Evolutionary conservation across 2,888 invertebrate species (phyloP), one percentile per base, ranked within the genome.

Genomic region (Polydrusus pterygomalis): DNA sequence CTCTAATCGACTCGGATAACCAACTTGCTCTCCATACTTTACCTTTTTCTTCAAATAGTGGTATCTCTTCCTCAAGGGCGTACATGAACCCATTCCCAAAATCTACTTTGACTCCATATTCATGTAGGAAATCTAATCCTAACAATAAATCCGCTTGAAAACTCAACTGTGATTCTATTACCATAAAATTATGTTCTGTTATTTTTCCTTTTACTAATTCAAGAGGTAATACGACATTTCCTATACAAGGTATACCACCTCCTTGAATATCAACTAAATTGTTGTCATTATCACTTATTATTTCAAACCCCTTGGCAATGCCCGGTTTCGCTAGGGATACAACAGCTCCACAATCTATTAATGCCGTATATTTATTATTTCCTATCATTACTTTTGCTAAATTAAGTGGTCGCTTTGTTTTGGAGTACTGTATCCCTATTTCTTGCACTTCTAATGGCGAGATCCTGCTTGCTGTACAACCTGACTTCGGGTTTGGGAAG

Each of bases 231-330:
- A 54, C n/a, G 8, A 54, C 54, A 9, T 54, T 54, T 25, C 54
- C 54, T 54, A 13, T 3, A 15, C 54, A 13, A 9, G 30, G 17
- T 54, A 54, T 54, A 25, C 54, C 17, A 54, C 54, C 10, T 54
- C 54, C 54, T 25, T 54, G 54, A 25, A 54, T 54, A 15, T 54
- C 54, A 10, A 54, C 17, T 54, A 54, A 54, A 3, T 15, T 15
- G n/a, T 10, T 54, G 3, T 15, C 30, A 11, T 9, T 9, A 7
- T 54, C 30, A 15, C 17, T 6, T 2, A 54, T 18, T 15, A 54
- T 6, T 13, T 45, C n/a, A 45, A 45, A 45, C 45, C 45, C 45
- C 45, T 13, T 45, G 45, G 45, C n/a, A 45, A 13, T 13, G 45
- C 45, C 45, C 10, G 13, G 45, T 38, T 38, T 38, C 9, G 38